These are phyloP conservation scores for Bucco capensis DNA, from an alignment of 2,113 vertebrate genomes.

Conservation along the genomic window DNA sequence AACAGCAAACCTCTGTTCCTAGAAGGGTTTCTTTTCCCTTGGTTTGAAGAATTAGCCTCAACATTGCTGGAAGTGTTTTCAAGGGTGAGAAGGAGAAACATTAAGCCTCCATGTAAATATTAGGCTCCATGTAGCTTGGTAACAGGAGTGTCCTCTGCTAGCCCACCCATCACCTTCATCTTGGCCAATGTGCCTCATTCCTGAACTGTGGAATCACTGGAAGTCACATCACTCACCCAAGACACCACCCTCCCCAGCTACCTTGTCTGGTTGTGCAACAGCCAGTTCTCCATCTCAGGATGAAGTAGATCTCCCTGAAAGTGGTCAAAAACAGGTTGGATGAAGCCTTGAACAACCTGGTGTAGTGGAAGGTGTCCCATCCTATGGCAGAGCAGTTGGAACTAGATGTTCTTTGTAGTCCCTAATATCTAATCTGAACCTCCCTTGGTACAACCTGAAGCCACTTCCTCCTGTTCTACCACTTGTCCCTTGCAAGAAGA, in stretches of 20 bases:
- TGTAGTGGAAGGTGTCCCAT: no score
- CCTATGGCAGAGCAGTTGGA: no score
- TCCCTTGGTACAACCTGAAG: no score
- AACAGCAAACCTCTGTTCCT: not conserved
- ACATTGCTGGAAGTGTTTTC: conserved; percentile 18
- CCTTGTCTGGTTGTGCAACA: not conserved
- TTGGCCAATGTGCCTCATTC: conserved; percentile 48
- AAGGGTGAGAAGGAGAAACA: conserved; percentile 31
- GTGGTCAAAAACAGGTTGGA: no score
- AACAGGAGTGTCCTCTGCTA: conserved; percentile 50
- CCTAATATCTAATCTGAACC: no score
- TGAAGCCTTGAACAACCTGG: no score
- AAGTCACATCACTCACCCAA: not conserved
- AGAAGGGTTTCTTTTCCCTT: not conserved
- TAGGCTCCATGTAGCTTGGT: conserved; percentile 39
- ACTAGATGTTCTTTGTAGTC: no score
- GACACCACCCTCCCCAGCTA: conserved; percentile 18
- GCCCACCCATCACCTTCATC: conserved; percentile 38
- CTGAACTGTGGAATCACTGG: conserved; percentile 43
- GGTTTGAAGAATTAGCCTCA: not conserved
- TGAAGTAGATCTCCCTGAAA: not conserved
- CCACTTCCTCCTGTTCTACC: no score
- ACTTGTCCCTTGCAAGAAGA: no score
- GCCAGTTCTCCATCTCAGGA: not conserved
- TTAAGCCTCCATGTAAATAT: conserved; percentile 34